phyloP scores from a whole-genome alignment of 2,888 invertebrate species.

The Leptarthrus brevirostris region DNA sequence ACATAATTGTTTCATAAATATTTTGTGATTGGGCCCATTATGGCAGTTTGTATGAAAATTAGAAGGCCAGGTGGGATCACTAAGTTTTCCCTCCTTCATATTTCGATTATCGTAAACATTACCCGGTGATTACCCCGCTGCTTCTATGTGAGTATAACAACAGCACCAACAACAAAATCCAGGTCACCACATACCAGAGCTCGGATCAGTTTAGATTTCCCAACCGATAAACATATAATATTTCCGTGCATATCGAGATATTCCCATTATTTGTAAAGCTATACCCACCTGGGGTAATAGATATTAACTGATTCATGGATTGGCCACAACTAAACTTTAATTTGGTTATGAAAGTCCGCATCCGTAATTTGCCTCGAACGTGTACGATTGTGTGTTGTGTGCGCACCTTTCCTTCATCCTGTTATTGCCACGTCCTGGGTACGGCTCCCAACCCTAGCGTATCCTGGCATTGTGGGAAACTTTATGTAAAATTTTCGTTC shows the following conservation, averaged over 20 bases:
- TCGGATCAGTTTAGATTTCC: background rate
- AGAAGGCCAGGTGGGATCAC: background rate
- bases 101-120: background rate
- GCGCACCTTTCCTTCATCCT: background rate
- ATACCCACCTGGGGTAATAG: conserved; percentile 4
- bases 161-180: background rate
- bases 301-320: conserved; percentile 12
- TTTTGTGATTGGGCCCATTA: conserved; percentile 4
- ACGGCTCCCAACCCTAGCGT: background rate
- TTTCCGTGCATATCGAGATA: background rate
- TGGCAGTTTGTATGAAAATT: conserved; percentile 3
- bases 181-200: background rate
- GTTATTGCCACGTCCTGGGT: background rate
- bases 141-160: background rate
- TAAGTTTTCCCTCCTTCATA: background rate
- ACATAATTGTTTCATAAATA: conserved; percentile 17
- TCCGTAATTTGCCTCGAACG: background rate
- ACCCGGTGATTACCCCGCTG: background rate
- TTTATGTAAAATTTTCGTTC: conserved; percentile 22
- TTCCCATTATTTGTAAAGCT: background rate
- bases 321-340: conserved; percentile 20
- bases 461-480: background rate
- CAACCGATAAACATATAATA: background rate
- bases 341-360: conserved; percentile 18
- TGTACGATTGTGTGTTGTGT: background rate